Conservation (phyloP, 2,888 invertebrate species). For the Dasysyrphus tricinctus region DNA sequence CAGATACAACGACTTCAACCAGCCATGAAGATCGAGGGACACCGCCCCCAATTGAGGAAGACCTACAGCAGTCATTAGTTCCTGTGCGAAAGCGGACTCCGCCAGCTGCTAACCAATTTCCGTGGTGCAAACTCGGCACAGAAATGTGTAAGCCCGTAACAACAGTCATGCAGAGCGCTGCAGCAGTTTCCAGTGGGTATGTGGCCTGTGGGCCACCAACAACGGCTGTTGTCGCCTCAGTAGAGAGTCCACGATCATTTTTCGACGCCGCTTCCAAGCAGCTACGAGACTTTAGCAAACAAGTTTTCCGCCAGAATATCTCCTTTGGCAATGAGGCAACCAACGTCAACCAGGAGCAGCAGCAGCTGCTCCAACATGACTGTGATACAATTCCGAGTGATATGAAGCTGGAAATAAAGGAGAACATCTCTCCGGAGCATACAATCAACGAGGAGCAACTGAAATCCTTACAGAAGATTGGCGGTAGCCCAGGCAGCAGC, state of each 20-base stretch:
- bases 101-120: slow-evolving; percentile 65
- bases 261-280: slow-evolving; percentile 82
- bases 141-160: slow-evolving; percentile 76
- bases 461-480: slow-evolving; percentile 79
- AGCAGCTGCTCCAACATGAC: slow-evolving; percentile 77
- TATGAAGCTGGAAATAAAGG: slow-evolving; percentile 86
- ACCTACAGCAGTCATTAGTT: slow-evolving; percentile 69
- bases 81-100: slow-evolving; percentile 76
- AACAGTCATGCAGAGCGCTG: slow-evolving; percentile 74
- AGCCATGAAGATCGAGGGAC: slow-evolving; percentile 35
- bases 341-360: slow-evolving; percentile 71
- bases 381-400: slow-evolving; percentile 85
- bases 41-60: slow-evolving; percentile 36
- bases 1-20: slow-evolving; percentile 76
- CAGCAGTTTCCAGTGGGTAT: slow-evolving; percentile 58
- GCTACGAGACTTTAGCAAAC: slow-evolving; percentile 81
- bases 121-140: slow-evolving; percentile 77
- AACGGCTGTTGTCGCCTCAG: slow-evolving; percentile 75
- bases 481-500: slow-evolving; percentile 76
- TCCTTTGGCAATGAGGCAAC: slow-evolving; percentile 79
- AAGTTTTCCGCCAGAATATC: slow-evolving; percentile 82
- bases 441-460: slow-evolving; percentile 83
- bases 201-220: slow-evolving; percentile 59
- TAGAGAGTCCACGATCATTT: slow-evolving; percentile 79
- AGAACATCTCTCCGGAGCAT: slow-evolving; percentile 87